Percentiles rank a stretch among this genome's conserved stretches.
phyloP scores from a whole-genome alignment of 2,888 invertebrate species.

The Marasmarcha lunaedactyla region DNA sequence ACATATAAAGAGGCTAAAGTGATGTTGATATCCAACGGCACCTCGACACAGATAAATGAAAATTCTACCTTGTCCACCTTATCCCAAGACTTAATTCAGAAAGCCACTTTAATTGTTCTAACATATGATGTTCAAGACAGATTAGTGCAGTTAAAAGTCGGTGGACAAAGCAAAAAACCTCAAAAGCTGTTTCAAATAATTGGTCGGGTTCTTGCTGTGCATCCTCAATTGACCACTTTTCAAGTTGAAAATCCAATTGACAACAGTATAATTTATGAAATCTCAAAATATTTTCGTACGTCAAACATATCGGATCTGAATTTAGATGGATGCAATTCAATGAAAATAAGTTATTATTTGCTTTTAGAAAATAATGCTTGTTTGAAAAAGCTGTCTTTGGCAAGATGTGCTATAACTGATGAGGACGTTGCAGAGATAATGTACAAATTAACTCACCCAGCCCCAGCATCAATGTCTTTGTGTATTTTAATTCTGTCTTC shows the following conservation, averaged over 20 bases:
- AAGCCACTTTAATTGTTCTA: no score
- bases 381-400: slow-evolving; percentile 21
- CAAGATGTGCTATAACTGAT: slow-evolving; percentile 24
- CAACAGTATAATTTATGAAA: slow-evolving; percentile 19
- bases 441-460: slow-evolving; percentile 15
- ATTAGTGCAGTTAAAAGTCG: no score
- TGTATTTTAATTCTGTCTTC: slow-evolving; percentile 21
- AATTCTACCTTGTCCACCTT: no score
- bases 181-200: neutral
- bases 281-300: slow-evolving; percentile 16
- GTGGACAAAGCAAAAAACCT: no score
- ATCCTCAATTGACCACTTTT: neutral
- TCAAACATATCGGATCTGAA: slow-evolving; percentile 22
- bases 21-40: no score
- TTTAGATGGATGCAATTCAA: slow-evolving; percentile 19
- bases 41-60: no score
- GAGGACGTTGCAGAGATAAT: slow-evolving; percentile 17
- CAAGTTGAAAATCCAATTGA: slow-evolving; percentile 9
- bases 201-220: neutral
- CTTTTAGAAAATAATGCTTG: slow-evolving; percentile 16
- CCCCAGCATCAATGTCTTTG: slow-evolving; percentile 19
- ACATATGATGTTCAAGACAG: no score
- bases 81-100: no score
- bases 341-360: slow-evolving; percentile 20
- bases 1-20: no score